Evolutionary conservation across 1,140 invertebrate species (phyloP).

Genomic region (Papilio glaucus): DNA sequence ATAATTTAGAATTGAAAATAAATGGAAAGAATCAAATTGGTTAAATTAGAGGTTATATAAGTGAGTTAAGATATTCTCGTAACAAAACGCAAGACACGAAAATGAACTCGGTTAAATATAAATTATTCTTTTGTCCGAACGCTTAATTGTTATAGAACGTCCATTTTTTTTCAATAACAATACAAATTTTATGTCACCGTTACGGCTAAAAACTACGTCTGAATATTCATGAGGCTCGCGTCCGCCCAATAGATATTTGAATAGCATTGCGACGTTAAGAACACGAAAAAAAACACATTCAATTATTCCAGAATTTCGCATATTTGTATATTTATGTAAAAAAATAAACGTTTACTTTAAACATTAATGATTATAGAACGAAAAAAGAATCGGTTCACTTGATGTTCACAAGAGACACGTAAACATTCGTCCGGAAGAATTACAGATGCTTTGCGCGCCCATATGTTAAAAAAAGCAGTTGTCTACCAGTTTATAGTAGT

Average conservation of each 20-base stretch:
- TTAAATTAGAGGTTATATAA: neutral
- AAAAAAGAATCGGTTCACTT: no score
- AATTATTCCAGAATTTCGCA: neutral
- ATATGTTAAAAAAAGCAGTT: no score
- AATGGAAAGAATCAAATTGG: no score
- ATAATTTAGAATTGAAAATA: no score
- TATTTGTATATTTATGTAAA: no score
- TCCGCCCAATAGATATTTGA: conserved; percentile 44
- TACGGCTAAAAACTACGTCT: conserved; percentile 72
- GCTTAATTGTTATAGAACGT: conserved; percentile 68
- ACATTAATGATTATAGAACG: no score
- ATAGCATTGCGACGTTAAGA: conserved; percentile 33
- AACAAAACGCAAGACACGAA: conserved; percentile 19
- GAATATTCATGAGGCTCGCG: conserved; percentile 65
- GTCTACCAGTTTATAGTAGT: no score
- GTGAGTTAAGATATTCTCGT: neutral
- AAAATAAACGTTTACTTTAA: no score
- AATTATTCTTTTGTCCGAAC: conserved; percentile 64
- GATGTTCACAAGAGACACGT: no score
- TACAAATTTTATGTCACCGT: conserved; percentile 75
- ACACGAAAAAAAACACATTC: neutral
- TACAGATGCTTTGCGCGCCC: no score
- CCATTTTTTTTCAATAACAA: conserved; percentile 78
- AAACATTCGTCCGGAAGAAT: no score
- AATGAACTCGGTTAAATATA: conserved; percentile 50